phyloP scores from a whole-genome alignment of 1,140 invertebrate genomes.

The Vanessa tameamea region DNA sequence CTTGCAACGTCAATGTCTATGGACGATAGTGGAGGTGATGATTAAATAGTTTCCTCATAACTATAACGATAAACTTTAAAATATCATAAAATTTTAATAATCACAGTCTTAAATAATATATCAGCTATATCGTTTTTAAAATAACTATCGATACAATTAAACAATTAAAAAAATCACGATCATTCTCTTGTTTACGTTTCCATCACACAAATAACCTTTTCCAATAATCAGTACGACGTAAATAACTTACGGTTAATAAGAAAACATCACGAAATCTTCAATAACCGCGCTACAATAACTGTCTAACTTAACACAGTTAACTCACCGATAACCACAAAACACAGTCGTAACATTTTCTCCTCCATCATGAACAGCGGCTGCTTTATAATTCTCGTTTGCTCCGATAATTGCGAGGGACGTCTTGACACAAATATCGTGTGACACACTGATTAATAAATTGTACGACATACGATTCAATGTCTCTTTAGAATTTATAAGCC shows the following conservation, averaged over 20 bases:
- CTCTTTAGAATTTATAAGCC: neutral
- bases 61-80: too few relatives aligned
- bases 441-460: constrained; percentile 28
- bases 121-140: too few relatives aligned
- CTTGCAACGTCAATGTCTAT: too few relatives aligned
- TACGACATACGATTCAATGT: neutral
- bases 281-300: neutral
- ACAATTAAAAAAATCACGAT: too few relatives aligned
- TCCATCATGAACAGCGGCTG: constrained; percentile 12
- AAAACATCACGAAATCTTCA: neutral
- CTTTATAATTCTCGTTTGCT: constrained; percentile 44
- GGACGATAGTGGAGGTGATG: too few relatives aligned
- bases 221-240: neutral
- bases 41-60: too few relatives aligned
- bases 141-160: too few relatives aligned
- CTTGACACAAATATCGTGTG: constrained; percentile 43
- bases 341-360: constrained; percentile 39
- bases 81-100: too few relatives aligned
- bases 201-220: neutral
- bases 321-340: constrained; percentile 45
- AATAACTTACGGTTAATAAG: neutral
- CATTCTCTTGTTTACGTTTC: neutral
- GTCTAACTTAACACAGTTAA: constrained; percentile 15
- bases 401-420: constrained; percentile 42
- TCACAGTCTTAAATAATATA: too few relatives aligned